phyloP scores from a whole-genome alignment of 2,113 vertebrate genomes.

The Onychorhynchus coronatus region DNA sequence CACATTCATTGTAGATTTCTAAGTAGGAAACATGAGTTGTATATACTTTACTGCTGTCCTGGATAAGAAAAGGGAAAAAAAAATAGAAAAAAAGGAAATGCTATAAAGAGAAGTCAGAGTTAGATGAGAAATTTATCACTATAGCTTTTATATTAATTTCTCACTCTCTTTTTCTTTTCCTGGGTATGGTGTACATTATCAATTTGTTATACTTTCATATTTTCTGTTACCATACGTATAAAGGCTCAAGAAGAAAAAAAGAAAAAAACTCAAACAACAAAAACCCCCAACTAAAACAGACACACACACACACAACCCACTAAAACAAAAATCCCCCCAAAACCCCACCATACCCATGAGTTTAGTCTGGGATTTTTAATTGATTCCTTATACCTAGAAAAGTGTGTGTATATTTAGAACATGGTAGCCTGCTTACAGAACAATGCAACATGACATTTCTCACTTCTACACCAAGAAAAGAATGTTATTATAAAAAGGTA shows the following conservation, averaged over 20 bases:
- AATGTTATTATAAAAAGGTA: background rate
- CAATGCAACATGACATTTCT: background rate
- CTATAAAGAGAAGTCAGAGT: background rate
- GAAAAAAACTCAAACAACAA: rapidly evolving
- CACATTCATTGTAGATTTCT: slow-evolving; percentile 97
- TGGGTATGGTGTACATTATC: slow-evolving; percentile 6
- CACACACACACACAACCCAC: background rate
- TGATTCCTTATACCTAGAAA: slow-evolving; percentile 25
- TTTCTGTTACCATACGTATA: background rate
- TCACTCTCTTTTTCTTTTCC: background rate
- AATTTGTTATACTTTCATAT: slow-evolving; percentile 9
- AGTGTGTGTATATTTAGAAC: slow-evolving; percentile 8
- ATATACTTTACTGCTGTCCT: slow-evolving; percentile 88
- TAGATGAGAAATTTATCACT: background rate
- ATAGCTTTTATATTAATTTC: background rate
- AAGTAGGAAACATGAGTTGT: slow-evolving; percentile 92
- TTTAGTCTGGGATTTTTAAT: slow-evolving; percentile 28
- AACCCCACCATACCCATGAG: background rate
- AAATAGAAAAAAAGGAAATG: background rate
- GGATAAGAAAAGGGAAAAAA: slow-evolving; percentile 16
- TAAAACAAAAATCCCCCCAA: background rate
- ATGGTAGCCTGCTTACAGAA: background rate
- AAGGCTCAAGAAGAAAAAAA: background rate
- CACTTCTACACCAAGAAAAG: background rate
- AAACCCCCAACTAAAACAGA: background rate